Evolutionary conservation across 2,113 vertebrate genomes (phyloP).

Genomic region (Strix aluco): DNA sequence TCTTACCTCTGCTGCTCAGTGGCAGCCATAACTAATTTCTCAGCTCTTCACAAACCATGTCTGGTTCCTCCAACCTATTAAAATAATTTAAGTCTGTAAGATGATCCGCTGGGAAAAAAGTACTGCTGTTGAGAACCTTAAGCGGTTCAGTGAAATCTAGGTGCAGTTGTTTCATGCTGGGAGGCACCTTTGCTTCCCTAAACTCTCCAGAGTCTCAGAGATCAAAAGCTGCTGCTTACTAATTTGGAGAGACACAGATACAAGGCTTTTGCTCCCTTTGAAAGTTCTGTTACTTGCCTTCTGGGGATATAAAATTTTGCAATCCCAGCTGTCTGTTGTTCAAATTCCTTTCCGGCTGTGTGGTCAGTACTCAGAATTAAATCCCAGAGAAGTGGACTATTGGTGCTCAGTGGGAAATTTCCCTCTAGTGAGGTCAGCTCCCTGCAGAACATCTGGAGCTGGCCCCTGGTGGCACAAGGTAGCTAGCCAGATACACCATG

Average conservation of each 20-base stretch:
- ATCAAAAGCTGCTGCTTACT: slow-evolving; percentile 27
- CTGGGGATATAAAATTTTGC: slow-evolving; percentile 31
- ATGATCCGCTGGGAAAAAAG: neutral
- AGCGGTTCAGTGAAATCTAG: neutral
- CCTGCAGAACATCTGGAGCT: slow-evolving; percentile 21
- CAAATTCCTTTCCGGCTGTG: slow-evolving; percentile 44
- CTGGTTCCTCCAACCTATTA: neutral
- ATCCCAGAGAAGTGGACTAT: neutral
- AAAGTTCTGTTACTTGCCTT: slow-evolving; percentile 35
- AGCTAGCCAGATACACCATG: neutral
- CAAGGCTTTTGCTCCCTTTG: neutral
- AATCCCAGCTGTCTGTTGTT: slow-evolving; percentile 6
- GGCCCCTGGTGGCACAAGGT: neutral
- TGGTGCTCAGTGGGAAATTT: slow-evolving; percentile 27
- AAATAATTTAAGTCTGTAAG: slow-evolving; percentile 4
- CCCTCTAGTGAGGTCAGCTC: slow-evolving; percentile 24
- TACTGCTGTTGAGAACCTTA: neutral
- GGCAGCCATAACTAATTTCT: neutral
- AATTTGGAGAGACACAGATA: neutral
- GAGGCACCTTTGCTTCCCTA: neutral
- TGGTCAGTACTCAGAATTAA: slow-evolving; percentile 29
- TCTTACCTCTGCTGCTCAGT: neutral
- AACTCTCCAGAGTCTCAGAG: neutral
- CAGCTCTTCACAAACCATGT: neutral
- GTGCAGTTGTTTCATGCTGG: neutral